Percentiles rank a stretch among this genome's conserved stretches.
These are phyloP conservation scores for Rhombomys opimus DNA, from an alignment of 2,113 vertebrate genomes.

Conservation along the genomic window DNA sequence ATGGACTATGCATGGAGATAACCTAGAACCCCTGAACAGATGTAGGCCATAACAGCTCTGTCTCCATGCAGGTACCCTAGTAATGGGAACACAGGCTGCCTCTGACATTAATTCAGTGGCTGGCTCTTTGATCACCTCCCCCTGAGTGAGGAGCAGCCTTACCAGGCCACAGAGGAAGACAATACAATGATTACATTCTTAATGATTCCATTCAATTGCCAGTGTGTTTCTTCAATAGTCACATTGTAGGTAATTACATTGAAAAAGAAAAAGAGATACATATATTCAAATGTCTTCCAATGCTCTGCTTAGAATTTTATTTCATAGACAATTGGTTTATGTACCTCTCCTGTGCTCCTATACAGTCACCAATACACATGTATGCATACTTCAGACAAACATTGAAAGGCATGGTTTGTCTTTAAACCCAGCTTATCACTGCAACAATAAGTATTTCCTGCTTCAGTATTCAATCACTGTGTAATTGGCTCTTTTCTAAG, in stretches of 20 bases:
- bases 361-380: neutral
- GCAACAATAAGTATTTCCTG: neutral
- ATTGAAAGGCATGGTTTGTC: neutral
- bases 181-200: neutral
- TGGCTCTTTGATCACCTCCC: too few relatives aligned
- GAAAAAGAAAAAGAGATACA: conserved; percentile 12
- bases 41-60: too few relatives aligned
- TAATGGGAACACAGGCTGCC: too few relatives aligned
- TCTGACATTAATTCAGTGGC: too few relatives aligned
- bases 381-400: neutral
- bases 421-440: neutral
- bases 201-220: neutral
- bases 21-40: too few relatives aligned
- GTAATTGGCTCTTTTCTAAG: neutral
- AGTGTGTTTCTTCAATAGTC: neutral
- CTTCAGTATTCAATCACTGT: neutral
- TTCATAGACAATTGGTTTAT: neutral
- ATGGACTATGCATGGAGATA: too few relatives aligned
- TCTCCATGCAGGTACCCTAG: too few relatives aligned
- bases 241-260: conserved; percentile 14
- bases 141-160: too few relatives aligned
- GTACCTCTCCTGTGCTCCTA: neutral
- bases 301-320: neutral
- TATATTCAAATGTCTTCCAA: neutral
- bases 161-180: too few relatives aligned